Percentiles rank a stretch among this genome's conserved stretches.
phyloP scores from a whole-genome alignment of 2,888 invertebrate genomes.

The Drosophila formosana region DNA sequence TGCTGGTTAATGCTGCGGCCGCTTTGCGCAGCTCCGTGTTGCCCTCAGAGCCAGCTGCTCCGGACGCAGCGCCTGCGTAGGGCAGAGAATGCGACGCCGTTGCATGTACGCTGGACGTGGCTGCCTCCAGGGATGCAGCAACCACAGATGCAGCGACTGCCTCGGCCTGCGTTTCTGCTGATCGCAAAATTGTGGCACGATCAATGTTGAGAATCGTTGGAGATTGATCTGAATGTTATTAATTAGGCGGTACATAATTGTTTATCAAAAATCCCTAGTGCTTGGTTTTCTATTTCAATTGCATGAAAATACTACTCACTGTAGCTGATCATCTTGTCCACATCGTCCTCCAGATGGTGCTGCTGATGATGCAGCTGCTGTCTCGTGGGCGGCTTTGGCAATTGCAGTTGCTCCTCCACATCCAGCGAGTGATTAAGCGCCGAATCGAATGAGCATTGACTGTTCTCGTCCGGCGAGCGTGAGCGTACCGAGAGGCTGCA shows the following conservation, averaged over 20 bases:
- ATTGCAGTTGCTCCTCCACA: slow-evolving; percentile 87
- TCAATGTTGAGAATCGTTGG: slow-evolving; percentile 13
- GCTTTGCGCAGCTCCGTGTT: slow-evolving; percentile 83
- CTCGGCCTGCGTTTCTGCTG: slow-evolving; percentile 43
- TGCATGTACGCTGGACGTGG: slow-evolving; percentile 27
- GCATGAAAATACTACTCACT: slow-evolving; percentile 76
- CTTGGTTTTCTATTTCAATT: background rate
- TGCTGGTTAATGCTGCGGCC: slow-evolving; percentile 70
- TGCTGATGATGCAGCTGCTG: slow-evolving; percentile 33
- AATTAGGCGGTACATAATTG: background rate
- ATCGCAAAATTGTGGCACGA: slow-evolving; percentile 23
- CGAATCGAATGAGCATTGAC: slow-evolving; percentile 92
- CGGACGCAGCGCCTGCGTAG: slow-evolving; percentile 1
- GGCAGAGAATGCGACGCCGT: slow-evolving; percentile 1
- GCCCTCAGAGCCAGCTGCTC: slow-evolving; percentile 34
- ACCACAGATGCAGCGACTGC: slow-evolving; percentile 18
- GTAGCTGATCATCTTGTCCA: slow-evolving; percentile 76
- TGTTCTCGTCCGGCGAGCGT: slow-evolving; percentile 90
- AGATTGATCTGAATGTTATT: slow-evolving; percentile 20
- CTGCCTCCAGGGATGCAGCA: slow-evolving; percentile 33
- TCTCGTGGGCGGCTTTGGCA: slow-evolving; percentile 43
- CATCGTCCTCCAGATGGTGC: slow-evolving; percentile 75
- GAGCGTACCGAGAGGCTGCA: slow-evolving; percentile 90
- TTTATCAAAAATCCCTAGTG: background rate
- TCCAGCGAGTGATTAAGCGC: slow-evolving; percentile 95